Conservation (phyloP, 2,888 invertebrate genomes). For the Sceliomorpha sp. region DNA sequence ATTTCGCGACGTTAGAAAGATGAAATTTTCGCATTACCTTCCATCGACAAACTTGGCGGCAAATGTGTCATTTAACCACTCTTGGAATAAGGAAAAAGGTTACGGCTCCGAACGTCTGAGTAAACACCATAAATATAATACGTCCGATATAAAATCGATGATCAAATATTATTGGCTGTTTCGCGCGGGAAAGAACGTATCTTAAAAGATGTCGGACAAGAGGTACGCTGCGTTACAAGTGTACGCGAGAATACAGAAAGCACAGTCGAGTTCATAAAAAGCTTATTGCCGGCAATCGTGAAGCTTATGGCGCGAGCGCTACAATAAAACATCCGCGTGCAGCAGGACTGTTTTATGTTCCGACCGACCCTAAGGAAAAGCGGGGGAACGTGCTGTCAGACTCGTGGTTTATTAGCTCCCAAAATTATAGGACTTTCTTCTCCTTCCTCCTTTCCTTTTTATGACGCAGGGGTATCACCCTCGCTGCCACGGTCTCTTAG, state of each 20-base stretch:
- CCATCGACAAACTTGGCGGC: too few species aligned
- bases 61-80: too few species aligned
- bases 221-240: neutral
- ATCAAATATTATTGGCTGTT: too few species aligned
- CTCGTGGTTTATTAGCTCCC: constrained; percentile 15
- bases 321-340: constrained; percentile 12
- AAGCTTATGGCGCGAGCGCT: constrained; percentile 14
- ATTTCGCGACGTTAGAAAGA: too few species aligned
- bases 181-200: too few species aligned
- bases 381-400: constrained; percentile 9
- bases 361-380: constrained; percentile 10
- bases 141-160: too few species aligned
- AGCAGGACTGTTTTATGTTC: constrained; percentile 49
- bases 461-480: constrained; percentile 5
- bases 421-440: constrained; percentile 14
- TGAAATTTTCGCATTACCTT: too few species aligned
- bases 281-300: constrained; percentile 16
- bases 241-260: constrained; percentile 4
- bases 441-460: constrained; percentile 4
- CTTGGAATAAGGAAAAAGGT: too few species aligned
- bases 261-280: constrained; percentile 10
- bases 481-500: too few species aligned
- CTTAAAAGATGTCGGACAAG: too few species aligned
- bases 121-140: too few species aligned
- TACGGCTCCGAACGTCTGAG: too few species aligned